Conservation (phyloP, 2,888 invertebrate genomes). For the Oscheius sp. region DNA sequence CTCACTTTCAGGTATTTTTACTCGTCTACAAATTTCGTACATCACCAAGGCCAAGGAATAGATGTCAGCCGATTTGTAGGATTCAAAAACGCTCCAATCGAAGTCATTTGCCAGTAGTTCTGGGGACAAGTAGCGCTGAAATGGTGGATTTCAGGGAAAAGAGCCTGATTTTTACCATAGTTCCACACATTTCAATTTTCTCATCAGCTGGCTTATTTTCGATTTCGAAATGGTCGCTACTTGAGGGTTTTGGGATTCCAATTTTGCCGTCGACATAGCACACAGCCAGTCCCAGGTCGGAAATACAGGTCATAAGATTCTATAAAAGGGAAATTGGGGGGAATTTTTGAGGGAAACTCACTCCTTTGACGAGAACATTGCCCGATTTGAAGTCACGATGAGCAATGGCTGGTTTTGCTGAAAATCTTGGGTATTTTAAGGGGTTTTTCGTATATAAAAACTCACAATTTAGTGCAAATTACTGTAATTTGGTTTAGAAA, state of each 20-base stretch:
- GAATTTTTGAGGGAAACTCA: not conserved
- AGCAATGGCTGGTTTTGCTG: slow-evolving; percentile 14
- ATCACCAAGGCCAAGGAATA: slow-evolving; percentile 31
- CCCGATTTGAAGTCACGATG: slow-evolving; percentile 24
- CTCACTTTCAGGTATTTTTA: not conserved
- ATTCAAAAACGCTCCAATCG: slow-evolving; percentile 13
- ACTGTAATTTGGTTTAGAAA: too few relatives aligned
- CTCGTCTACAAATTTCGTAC: slow-evolving; percentile 27
- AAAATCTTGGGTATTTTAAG: too few relatives aligned
- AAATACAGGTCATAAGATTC: slow-evolving; percentile 29
- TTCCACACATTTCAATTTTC: slow-evolving; percentile 18
- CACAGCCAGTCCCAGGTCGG: slow-evolving; percentile 21
- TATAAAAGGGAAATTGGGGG: not conserved
- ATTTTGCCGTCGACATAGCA: slow-evolving; percentile 4
- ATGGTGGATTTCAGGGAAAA: too few relatives aligned
- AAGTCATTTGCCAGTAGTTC: slow-evolving; percentile 22
- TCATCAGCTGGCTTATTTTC: not conserved
- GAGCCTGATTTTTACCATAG: not conserved
- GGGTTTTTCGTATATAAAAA: too few relatives aligned
- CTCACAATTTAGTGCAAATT: too few relatives aligned
- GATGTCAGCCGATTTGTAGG: slow-evolving; percentile 23
- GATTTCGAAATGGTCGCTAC: not conserved
- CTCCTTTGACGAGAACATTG: slow-evolving; percentile 17
- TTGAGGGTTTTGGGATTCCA: slow-evolving; percentile 5
- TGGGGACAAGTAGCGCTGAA: slow-evolving; percentile 31